Base-by-base conservation (phyloP, 1,140 invertebrate species). In the Macrotrachela quadricornifera region DNA sequence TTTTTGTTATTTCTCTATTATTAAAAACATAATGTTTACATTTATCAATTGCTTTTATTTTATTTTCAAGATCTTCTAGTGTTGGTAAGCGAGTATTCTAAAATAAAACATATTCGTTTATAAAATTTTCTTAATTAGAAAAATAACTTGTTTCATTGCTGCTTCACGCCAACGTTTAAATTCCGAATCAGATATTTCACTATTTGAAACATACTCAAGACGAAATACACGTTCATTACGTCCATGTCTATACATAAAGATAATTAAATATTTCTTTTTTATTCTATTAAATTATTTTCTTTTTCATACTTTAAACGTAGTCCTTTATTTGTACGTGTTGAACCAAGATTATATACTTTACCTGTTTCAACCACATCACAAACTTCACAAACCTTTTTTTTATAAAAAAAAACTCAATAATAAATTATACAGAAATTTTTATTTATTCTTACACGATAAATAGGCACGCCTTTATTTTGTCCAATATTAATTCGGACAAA, bases 401-500 rank as follows among this genome's bases (percentile, higher is more conserved):
- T 11, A 30, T 10, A 49, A 49, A 14, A 14, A 14, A 8, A 17
- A 14, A 51, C 2, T 41, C 15, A 11, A n/a, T 21, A 43, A n/a
- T 10, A 14, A 42, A 10, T 15, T 16, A 50, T 37, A 12, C n/a
- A 6, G 17, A 46, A 3, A 52, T 6, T 4, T 13, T 46, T 15
- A 12, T 13, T n/a, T 13, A 21, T 3, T 6, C 69, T 67, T 68
- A 77, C 85, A 61, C 86, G 76, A 66, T 95, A 96, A 0, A 94
- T 83, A 0, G 87, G 79, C 61, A 79, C 76, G 9, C 81, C 79
- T 46, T 69, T 63, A 66, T 90, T 81, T 62, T 83, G 82, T 0
- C 91, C 92, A 60, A 97, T 95, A 18, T 87, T 86, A 63, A 99
- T 85, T 21, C 87, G 74, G 0, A 96, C 91, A 72, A 85, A 97